A percentile compares a stretch with the other conserved stretches of the same genome.
Conservation (phyloP, 2,797 vertebrate species). For the Sorex maritimensis region DNA sequence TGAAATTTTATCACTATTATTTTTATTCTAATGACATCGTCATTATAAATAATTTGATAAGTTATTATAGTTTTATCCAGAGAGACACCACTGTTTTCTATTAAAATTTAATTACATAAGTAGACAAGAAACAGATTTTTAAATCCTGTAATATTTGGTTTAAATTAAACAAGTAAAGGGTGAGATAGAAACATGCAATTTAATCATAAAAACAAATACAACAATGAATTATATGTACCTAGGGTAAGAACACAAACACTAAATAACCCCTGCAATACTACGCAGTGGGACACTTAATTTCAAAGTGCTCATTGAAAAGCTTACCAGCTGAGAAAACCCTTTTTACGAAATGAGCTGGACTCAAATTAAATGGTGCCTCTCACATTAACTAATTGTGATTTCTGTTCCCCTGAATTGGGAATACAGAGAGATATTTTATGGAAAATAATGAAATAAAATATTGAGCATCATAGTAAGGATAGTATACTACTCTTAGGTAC, state of each 20-base stretch:
- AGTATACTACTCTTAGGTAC: neutral
- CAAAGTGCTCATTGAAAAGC: constrained; percentile 42
- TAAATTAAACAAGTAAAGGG: constrained; percentile 63
- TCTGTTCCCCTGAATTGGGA: constrained; percentile 58
- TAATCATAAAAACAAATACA: constrained; percentile 65
- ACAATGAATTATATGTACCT: constrained; percentile 32
- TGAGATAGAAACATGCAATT: constrained; percentile 36
- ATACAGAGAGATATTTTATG: constrained; percentile 9
- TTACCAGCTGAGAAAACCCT: constrained; percentile 35
- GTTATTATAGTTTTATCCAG: constrained; percentile 8
- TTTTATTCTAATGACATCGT: constrained; percentile 6
- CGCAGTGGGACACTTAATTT: constrained; percentile 56
- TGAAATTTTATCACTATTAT: neutral
- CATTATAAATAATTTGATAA: constrained; percentile 68
- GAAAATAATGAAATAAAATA: constrained; percentile 48
- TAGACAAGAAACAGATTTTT: constrained; percentile 35
- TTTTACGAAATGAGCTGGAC: constrained; percentile 47
- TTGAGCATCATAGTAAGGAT: neutral
- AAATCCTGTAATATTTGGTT: constrained; percentile 36
- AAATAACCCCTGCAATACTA: constrained; percentile 41
- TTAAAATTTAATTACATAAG: constrained; percentile 71
- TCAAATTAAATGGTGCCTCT: constrained; percentile 62
- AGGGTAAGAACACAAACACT: constrained; percentile 7
- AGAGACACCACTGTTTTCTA: neutral
- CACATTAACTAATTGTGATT: constrained; percentile 62